These are phyloP conservation scores for Cheilosia urbana DNA, from an alignment of 2,888 invertebrate species.

Conservation along the genomic window DNA sequence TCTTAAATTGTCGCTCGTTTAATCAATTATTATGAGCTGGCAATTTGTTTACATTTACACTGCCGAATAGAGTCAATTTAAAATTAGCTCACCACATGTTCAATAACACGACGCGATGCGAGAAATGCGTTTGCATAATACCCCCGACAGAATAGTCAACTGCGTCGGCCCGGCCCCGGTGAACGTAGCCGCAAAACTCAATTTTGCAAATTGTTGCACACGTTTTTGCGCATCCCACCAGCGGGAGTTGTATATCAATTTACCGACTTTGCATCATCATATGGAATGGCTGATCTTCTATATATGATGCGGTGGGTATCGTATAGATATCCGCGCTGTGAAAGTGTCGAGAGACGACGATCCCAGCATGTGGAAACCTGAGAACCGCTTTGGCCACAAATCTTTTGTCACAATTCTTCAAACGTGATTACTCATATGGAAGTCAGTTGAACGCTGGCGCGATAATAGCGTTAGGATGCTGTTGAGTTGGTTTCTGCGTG, in stretches of 20 bases:
- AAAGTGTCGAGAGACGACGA: conserved; percentile 17
- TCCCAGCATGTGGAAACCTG: conserved; percentile 49
- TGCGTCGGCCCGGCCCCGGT: neutral
- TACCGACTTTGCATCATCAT: conserved; percentile 29
- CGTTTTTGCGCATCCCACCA: conserved; percentile 4
- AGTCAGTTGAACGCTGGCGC: conserved; percentile 13
- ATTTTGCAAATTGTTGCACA: conserved; percentile 32
- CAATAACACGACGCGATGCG: conserved; percentile 14
- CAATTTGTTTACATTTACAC: conserved; percentile 67
- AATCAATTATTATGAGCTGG: conserved; percentile 65
- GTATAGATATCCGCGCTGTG: neutral
- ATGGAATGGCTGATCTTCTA: conserved; percentile 15
- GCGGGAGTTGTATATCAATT: conserved; percentile 26
- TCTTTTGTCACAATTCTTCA: conserved; percentile 46
- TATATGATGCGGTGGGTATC: neutral
- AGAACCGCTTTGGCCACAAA: conserved; percentile 40
- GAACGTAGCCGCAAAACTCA: conserved; percentile 41
- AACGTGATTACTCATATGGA: conserved; percentile 57
- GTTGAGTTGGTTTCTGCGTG: neutral
- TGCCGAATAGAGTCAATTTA: conserved; percentile 46
- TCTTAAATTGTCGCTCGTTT: conserved; percentile 67
- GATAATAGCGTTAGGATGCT: conserved; percentile 12
- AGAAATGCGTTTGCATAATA: conserved; percentile 31
- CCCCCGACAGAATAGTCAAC: neutral
- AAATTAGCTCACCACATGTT: conserved; percentile 61